A percentile compares a stretch with the other conserved stretches of the same genome.
Conservation (phyloP, 2,888 invertebrate genomes). For the Oxyteleia sp. region DNA sequence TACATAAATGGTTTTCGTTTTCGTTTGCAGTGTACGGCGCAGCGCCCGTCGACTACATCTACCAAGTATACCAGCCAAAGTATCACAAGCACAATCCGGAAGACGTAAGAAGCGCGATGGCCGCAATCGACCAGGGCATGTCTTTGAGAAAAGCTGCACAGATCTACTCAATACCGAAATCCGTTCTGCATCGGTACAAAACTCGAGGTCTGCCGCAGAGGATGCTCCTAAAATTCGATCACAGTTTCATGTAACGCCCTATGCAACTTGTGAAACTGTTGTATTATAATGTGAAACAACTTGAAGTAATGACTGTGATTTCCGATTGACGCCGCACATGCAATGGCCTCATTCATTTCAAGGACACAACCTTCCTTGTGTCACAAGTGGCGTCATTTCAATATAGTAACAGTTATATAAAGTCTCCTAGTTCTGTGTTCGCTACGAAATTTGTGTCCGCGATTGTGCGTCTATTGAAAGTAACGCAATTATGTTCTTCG, state of each 20-base stretch:
- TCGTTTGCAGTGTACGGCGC: conserved; percentile 47
- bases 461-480: conserved; percentile 29
- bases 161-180: conserved; percentile 79
- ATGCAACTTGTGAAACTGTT: not conserved
- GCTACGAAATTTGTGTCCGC: not conserved
- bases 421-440: not conserved
- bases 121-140: conserved; percentile 80
- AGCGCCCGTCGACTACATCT: conserved; percentile 29
- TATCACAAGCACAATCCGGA: conserved; percentile 55
- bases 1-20: conserved; percentile 63
- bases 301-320: not conserved
- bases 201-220: conserved; percentile 74
- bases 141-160: conserved; percentile 81
- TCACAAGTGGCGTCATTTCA: not conserved
- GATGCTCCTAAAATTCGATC: conserved; percentile 34
- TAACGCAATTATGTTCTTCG: not conserved
- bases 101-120: conserved; percentile 77
- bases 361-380: not conserved
- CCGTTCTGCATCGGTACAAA: conserved; percentile 81
- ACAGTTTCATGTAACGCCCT: conserved; percentile 14
- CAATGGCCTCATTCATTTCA: not conserved
- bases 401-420: not conserved
- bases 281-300: not conserved
- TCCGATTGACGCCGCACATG: not conserved
- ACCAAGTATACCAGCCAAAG: conserved; percentile 43